Base-by-base conservation (phyloP, 30 jellyfish, hydroid and myxozoan species). In the Cassiopea xamachana region DNA sequence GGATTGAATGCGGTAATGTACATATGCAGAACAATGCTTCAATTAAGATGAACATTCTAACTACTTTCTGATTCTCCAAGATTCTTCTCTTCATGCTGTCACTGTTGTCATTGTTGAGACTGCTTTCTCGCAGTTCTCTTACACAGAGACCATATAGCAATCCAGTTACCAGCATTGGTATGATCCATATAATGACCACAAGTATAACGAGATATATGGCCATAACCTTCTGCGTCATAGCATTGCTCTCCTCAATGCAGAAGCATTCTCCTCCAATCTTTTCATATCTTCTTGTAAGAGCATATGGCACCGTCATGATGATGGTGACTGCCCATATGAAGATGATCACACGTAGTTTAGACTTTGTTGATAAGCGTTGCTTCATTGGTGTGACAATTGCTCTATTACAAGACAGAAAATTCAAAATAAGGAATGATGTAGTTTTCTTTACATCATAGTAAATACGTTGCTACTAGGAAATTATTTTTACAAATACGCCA, bases 1-100 rank as follows among this genome's bases (percentile, higher is more conserved):
- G 47, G 1, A n/a, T n/a, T n/a, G 92, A 47, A 39, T 90, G 82
- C 7, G 97, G 97, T 80, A 78, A 64, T 1, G 97, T 90, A 50
- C 85, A 59, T 2, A 76, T 18, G 46, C 80, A 83, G 79, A 81
- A 90, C 10, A 90, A 16, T 1, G 64, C 27, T 46, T 59, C 89
- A 19, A 90, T 61, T 14, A 83, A 73, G 77, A 73, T 19, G 55
- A 90, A 90, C 89, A 82, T 73, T 48, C 74, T 81, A 69, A 82
- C 81, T 10, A 90, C 92, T 74, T 73, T 72, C 71, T 68, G 49
- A 48, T 90, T 90, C 45, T 82, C 75, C 19, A 4, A 44, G 1
- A 5, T 44, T 60, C 95, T 46, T 61, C 73, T 82, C 18, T 49
- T 44, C 61, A 70, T 64, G 55, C 86, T 70, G 58, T 27, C 81